Evolutionary conservation across 2,888 invertebrate species (phyloP), one percentile per base, ranked within the genome.

Genomic region (Lasioglossum vierecki): DNA sequence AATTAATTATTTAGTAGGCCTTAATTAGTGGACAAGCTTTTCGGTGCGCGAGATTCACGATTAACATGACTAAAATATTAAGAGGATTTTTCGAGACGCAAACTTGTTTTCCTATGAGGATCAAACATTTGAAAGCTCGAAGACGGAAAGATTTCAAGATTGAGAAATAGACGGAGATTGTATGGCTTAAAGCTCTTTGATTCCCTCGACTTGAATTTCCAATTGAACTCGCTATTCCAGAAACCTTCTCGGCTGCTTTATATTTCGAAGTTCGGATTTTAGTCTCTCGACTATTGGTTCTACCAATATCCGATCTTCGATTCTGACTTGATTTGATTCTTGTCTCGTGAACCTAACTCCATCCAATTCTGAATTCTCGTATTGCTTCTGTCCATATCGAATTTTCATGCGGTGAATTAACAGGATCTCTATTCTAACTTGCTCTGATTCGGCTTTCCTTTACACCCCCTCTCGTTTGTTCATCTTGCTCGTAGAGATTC

Each of bases 251-350:
- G 60, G 26, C 30, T 63, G 15, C 63, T 63, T 63, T 15, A 30
- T 63, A 63, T 30, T 63, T 30, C 15, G 30, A 63, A 63, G 6
- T 63, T 30, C 30, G 11, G 30, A 63, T 63, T 63, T 15, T 30
- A 63, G 63, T 30, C 30, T 6, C 63, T 63, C 63, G 63, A 30
- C 30, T 30, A 30, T 63, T 30, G 63, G 30, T 30, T 30, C 6
- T 30, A 15, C 63, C 63, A 63, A 63, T 63, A 63, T 63, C 63
- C 63, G 63, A 63, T 63, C 63, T 63, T 63, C 63, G 30, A 63
- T 63, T 30, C 63, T 30, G 30, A 63, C 63, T 63, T 30, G 15
- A 30, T 63, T 63, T 15, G 63, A 63, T 63, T 63, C 63, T 63
- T 63, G 63, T 30, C 30, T 30, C 63, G 30, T 15, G 15, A 30